Conservation (phyloP, 2,113 vertebrate genomes). For the Donacobius atricapilla region DNA sequence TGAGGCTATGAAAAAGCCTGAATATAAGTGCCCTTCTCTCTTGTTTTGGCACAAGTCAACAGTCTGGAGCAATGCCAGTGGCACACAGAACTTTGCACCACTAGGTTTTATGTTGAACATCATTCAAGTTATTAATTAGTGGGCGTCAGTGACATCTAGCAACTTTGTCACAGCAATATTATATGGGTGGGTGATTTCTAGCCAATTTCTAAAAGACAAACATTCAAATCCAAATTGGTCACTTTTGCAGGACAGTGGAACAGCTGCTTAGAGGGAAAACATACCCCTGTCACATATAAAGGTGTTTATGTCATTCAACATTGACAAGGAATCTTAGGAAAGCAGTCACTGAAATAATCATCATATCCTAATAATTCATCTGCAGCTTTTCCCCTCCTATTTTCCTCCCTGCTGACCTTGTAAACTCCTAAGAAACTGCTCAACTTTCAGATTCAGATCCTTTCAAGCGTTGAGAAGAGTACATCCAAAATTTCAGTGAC, state of each 20-base stretch:
- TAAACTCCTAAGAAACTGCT: neutral
- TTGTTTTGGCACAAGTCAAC: neutral
- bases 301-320: neutral
- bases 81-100: neutral
- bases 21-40: neutral
- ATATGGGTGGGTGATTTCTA: neutral
- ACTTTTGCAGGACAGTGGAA: neutral
- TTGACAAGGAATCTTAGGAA: neutral
- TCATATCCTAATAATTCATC: neutral
- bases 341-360: neutral
- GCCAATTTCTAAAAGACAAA: neutral
- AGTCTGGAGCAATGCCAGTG: neutral
- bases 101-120: neutral
- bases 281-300: neutral
- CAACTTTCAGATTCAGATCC: neutral
- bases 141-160: neutral
- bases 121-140: neutral
- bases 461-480: neutral
- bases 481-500: neutral
- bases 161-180: neutral
- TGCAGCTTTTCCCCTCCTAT: neutral
- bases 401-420: neutral
- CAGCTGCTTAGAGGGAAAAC: neutral
- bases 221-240: neutral
- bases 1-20: neutral